Percentiles rank a stretch among this genome's conserved stretches.
phyloP scores from a whole-genome alignment of 2,113 vertebrate genomes.

The Mastomys coucha region DNA sequence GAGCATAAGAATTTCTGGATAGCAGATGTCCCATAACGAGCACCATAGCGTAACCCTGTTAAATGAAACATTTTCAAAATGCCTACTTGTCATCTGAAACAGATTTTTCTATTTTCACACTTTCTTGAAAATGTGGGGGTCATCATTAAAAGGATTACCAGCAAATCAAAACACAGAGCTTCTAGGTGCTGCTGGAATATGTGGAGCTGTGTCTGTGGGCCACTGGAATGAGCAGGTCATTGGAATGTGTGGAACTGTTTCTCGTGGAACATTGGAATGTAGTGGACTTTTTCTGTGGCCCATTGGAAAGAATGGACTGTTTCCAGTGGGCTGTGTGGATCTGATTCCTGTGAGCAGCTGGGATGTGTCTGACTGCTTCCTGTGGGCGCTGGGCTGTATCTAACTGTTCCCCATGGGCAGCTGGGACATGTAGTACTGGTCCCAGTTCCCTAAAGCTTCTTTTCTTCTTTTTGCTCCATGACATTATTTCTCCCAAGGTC shows the following conservation, averaged over 20 bases:
- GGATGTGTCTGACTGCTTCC: not conserved
- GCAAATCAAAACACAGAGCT: slow-evolving; percentile 4
- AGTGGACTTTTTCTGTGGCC: not conserved
- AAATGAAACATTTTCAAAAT: slow-evolving; percentile 61
- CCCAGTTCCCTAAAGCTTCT: not conserved
- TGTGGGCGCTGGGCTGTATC: not conserved
- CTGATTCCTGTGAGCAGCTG: not conserved
- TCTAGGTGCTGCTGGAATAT: not conserved
- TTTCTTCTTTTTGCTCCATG: not conserved
- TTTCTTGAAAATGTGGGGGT: slow-evolving; percentile 53
- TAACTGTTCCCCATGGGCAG: not conserved
- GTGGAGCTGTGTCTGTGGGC: not conserved
- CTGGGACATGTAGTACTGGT: not conserved
- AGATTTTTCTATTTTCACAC: slow-evolving; percentile 52
- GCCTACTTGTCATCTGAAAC: slow-evolving; percentile 33
- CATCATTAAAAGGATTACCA: slow-evolving; percentile 40
- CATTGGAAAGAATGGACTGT: not conserved
- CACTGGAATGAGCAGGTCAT: not conserved
- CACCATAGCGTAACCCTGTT: not conserved
- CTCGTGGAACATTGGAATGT: not conserved
- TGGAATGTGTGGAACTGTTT: not conserved
- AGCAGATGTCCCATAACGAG: not conserved
- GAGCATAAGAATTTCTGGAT: slow-evolving; percentile 34
- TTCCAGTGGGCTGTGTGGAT: not conserved
- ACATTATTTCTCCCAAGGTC: slow-evolving; percentile 15